Base-by-base conservation (phyloP, 2,888 invertebrate species). In the Mesorhabditis spiculigera region DNA sequence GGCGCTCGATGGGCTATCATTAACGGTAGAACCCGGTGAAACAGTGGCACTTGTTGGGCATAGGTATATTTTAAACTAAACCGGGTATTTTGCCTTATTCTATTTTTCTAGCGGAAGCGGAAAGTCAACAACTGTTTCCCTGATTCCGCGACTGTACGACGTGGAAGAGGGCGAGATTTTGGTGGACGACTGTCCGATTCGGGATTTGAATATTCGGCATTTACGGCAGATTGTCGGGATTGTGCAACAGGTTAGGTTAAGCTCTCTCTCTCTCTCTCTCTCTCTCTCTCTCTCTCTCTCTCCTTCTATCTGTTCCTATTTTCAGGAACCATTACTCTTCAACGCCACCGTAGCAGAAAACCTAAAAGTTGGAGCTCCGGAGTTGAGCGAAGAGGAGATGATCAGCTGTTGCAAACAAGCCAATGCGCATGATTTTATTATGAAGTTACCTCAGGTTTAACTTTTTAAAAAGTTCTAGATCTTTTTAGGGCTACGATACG, bases 81-180 rank as follows among this genome's bases (percentile, higher is more conserved):
- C 8, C 6, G 50, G 13, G 13, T 50, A 50, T 10, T 10, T 10
- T 50, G 50, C 8, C 6, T 6, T 10, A 13, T 13, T 50, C 13
- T 50, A 10, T 50, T 10, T 10, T 50, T 50, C 8, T 13, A 50
- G 50, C 13, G 94, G 94, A 0, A 93, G 93, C 65, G 84, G 84
- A 64, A 84, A 84, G 66, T 79, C 79, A 0, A 94, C 94, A 0
- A 91, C 92, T 63, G 91, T 94, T 70, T 92, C 93, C 82, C 88
- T 94, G 44, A 86, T 94, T 1, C 91, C 93, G 86, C 70, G 82
- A 50, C 71, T 82, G 5, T 85, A 95, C 85, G 93, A 93, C 85
- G 91, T 91, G 0, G 87, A 88, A 16, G 86, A 86, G 4, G 93
- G 93, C 16, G 84, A 88, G 62, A 89, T 90, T n/a, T 66, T 70